A percentile compares a stretch with the other conserved stretches of the same genome.
Evolutionary conservation across 2,113 vertebrate species (phyloP).

Genomic region (Coryphaenoides rupestris): DNA sequence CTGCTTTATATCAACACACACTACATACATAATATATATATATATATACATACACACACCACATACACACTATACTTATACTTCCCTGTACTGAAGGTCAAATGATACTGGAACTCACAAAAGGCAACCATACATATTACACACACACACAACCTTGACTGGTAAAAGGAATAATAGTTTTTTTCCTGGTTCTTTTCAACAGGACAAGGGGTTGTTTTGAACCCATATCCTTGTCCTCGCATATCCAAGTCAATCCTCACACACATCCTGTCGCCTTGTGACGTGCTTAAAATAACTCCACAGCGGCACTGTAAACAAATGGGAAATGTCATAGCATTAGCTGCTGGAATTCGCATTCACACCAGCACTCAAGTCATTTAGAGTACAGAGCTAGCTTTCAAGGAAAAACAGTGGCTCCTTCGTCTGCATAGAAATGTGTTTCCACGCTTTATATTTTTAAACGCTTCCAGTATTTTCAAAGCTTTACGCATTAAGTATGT

Average conservation of each 20-base stretch:
- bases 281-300: constrained; percentile 29
- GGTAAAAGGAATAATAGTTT: neutral
- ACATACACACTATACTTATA: neutral
- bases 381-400: no score
- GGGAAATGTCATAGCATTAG: neutral
- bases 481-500: no score
- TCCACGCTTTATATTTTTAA: no score
- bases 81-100: no score
- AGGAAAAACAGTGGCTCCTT: no score
- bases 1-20: neutral
- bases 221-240: neutral
- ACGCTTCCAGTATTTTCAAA: no score
- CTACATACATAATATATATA: neutral
- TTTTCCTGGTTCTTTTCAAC: neutral
- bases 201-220: neutral
- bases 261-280: neutral
- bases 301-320: constrained; percentile 1
- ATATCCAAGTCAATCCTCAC: neutral
- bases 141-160: neutral
- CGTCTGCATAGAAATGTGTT: no score
- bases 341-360: no score
- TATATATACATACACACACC: neutral
- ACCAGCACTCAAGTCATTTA: no score
- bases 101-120: no score
- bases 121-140: neutral